Percentiles rank a stretch among this genome's conserved stretches.
Evolutionary conservation across 2,888 invertebrate species (phyloP).

Genomic region (Cantharis flavilabris): DNA sequence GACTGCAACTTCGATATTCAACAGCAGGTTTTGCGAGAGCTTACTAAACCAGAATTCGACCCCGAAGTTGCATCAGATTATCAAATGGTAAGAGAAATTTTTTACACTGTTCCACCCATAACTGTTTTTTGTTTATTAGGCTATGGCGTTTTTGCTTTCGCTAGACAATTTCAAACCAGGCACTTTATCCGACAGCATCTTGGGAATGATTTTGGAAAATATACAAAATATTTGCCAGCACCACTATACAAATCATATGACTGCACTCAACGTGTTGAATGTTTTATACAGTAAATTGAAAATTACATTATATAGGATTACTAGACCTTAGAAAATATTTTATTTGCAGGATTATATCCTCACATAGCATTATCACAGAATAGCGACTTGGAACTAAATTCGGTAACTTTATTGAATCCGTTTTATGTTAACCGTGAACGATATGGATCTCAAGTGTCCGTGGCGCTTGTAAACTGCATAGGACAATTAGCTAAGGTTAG

Average conservation of each 20-base stretch:
- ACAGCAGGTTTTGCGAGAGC: constrained; percentile 35
- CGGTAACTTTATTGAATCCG: constrained; percentile 39
- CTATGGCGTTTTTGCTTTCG: constrained; percentile 48
- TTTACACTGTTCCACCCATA: neutral
- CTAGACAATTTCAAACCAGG: constrained; percentile 40
- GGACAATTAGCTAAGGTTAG: constrained; percentile 50
- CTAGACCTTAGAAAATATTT: neutral
- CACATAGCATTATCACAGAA: constrained; percentile 36
- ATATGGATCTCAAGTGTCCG: constrained; percentile 52
- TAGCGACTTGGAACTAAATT: constrained; percentile 19
- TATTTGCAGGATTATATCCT: constrained; percentile 40
- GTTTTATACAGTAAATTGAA: constrained; percentile 41
- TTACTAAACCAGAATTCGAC: constrained; percentile 40
- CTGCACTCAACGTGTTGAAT: constrained; percentile 46
- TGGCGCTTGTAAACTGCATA: constrained; percentile 54
- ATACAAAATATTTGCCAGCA: constrained; percentile 45
- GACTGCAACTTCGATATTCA: constrained; percentile 35
- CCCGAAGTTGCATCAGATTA: constrained; percentile 37
- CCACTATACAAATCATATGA: constrained; percentile 46
- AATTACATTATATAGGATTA: too few relatives aligned
- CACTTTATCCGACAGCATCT: constrained; percentile 36
- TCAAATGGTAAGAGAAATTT: constrained; percentile 36
- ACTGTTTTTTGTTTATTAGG: constrained; percentile 33
- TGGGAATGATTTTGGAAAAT: constrained; percentile 44
- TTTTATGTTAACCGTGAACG: constrained; percentile 41